These are phyloP conservation scores for Andrena cerasifolii DNA, from an alignment of 1,140 invertebrate species.

Conservation along the genomic window DNA sequence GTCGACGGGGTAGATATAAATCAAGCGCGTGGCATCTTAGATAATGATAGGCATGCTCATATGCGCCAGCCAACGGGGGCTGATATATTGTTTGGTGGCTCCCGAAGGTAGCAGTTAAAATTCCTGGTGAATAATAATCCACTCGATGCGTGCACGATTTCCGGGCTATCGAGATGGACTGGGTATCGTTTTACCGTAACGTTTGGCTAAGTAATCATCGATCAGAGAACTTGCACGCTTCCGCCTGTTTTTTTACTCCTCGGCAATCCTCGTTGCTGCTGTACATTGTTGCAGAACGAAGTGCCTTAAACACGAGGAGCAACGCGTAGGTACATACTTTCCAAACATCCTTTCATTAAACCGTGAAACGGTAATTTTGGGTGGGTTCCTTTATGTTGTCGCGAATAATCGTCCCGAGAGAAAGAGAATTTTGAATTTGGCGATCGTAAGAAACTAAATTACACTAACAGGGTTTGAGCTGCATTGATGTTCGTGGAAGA, in stretches of 20 bases:
- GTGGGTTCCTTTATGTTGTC: neutral
- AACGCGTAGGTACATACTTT: neutral
- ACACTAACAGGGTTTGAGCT: too few relatives aligned
- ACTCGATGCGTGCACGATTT: constrained; percentile 36
- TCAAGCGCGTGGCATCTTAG: constrained; percentile 67
- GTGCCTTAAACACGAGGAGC: neutral
- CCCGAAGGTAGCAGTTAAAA: constrained; percentile 62
- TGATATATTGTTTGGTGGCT: constrained; percentile 68
- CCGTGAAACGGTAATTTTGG: neutral
- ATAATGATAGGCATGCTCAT: constrained; percentile 72
- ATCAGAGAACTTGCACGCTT: constrained; percentile 24
- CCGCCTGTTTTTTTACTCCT: neutral
- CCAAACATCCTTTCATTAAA: neutral
- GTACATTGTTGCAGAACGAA: neutral
- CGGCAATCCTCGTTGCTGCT: too few relatives aligned
- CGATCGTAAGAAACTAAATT: neutral
- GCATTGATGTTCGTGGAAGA: too few relatives aligned
- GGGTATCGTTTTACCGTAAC: constrained; percentile 9
- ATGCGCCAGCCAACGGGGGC: constrained; percentile 38
- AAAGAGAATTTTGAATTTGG: neutral
- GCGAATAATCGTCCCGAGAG: neutral
- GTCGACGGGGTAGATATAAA: constrained; percentile 70
- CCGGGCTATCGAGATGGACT: constrained; percentile 12
- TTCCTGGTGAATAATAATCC: constrained; percentile 63
- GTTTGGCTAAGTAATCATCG: neutral